Evolutionary conservation across 2,113 vertebrate species (phyloP).

Genomic region (Rattus rattus): DNA sequence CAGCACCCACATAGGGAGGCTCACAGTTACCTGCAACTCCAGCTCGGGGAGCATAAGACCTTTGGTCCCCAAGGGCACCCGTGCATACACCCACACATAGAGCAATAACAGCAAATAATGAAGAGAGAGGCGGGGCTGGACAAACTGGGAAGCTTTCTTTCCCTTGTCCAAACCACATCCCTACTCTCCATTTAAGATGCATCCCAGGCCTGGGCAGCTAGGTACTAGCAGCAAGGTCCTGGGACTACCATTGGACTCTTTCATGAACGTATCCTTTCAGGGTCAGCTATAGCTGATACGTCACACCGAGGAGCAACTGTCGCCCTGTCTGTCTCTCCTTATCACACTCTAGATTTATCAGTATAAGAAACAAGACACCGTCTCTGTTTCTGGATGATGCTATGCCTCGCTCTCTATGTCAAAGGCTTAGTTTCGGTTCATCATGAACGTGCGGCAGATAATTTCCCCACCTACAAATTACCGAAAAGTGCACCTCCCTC

Average conservation of each 20-base stretch:
- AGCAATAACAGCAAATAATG: neutral
- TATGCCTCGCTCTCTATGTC: neutral
- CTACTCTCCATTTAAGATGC: neutral
- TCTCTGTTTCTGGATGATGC: neutral
- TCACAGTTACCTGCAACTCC: neutral
- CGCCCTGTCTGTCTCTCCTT: slow-evolving; percentile 13
- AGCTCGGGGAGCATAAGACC: no score
- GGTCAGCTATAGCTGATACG: neutral
- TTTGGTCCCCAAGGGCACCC: neutral
- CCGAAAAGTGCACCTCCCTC: neutral
- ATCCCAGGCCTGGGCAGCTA: neutral
- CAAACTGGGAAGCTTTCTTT: neutral
- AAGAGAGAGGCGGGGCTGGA: neutral
- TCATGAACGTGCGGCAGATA: neutral
- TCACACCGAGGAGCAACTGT: neutral
- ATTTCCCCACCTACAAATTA: neutral
- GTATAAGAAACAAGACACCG: slow-evolving; percentile 11
- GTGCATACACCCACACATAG: no score
- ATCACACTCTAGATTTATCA: neutral
- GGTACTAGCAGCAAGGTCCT: neutral
- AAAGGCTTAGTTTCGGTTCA: neutral
- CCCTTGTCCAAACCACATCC: neutral
- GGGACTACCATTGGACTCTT: neutral
- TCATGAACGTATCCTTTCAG: neutral
- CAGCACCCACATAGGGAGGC: no score